phyloP scores from a whole-genome alignment of 2,113 vertebrate species.

The Mesocricetus auratus region DNA sequence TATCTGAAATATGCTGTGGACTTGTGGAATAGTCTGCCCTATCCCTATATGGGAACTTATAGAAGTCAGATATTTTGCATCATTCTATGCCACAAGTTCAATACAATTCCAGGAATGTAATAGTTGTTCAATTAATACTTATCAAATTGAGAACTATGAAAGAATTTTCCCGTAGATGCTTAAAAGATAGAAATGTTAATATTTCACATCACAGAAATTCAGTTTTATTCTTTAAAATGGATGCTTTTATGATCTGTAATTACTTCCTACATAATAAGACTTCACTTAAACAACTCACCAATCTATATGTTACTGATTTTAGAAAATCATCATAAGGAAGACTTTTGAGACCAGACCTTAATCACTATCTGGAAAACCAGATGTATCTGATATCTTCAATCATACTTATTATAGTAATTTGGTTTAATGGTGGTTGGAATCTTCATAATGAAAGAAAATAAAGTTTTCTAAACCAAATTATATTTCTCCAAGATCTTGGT shows the following conservation, averaged over 20 bases:
- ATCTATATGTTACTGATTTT: background rate
- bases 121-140: background rate
- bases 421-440: background rate
- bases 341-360: conserved; percentile 34
- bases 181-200: background rate
- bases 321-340: background rate
- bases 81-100: background rate
- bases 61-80: background rate
- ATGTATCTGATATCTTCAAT: background rate
- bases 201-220: background rate
- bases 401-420: background rate
- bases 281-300: conserved; percentile 18
- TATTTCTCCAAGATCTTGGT: background rate
- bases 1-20: background rate
- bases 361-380: conserved; percentile 1
- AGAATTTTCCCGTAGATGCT: conserved; percentile 9
- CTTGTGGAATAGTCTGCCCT: background rate
- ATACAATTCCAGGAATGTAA: conserved; percentile 24
- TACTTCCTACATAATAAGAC: conserved; percentile 37
- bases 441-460: background rate
- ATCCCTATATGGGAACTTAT: background rate
- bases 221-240: background rate
- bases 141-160: background rate
- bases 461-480: conserved; percentile 20
- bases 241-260: conserved; percentile 23